phyloP scores from a whole-genome alignment of 2,888 invertebrate species.

The Nematopogon swammerdamellus region DNA sequence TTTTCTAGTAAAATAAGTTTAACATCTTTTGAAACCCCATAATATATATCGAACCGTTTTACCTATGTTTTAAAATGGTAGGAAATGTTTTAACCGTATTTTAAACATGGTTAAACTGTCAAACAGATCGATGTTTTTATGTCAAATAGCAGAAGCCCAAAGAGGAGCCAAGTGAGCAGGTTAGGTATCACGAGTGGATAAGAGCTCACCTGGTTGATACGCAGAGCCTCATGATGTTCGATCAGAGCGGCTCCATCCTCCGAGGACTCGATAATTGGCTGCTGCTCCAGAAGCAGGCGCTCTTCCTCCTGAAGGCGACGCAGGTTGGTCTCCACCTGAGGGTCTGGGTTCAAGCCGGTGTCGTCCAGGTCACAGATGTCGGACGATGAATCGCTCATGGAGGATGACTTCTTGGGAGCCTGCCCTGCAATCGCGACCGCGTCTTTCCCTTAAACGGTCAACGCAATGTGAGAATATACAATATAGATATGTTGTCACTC shows the following conservation, averaged over 20 bases:
- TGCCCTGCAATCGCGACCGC: conserved; percentile 64
- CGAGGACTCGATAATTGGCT: conserved; percentile 64
- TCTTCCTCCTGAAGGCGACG: conserved; percentile 62
- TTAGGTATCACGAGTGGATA: too few relatives aligned
- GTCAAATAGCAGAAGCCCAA: too few relatives aligned
- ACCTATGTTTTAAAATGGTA: too few relatives aligned
- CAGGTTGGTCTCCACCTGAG: conserved; percentile 33
- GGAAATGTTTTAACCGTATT: too few relatives aligned
- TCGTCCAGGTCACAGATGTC: conserved; percentile 93
- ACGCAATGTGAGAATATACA: background rate
- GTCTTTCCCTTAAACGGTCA: background rate
- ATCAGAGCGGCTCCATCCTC: conserved; percentile 36
- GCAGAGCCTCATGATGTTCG: conserved; percentile 36
- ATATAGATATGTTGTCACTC: too few relatives aligned
- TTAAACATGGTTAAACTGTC: too few relatives aligned
- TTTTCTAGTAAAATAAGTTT: too few relatives aligned
- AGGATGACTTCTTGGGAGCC: conserved; percentile 84
- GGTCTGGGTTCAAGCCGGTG: conserved; percentile 65
- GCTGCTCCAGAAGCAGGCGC: conserved; percentile 71
- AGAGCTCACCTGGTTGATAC: conserved; percentile 38
- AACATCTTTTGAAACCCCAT: too few relatives aligned
- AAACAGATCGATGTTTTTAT: too few relatives aligned
- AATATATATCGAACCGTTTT: too few relatives aligned
- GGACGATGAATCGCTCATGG: conserved; percentile 84
- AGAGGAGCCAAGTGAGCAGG: too few relatives aligned